Evolutionary conservation across 1,140 invertebrate species (phyloP).

Genomic region (Macrostomum lignano): DNA sequence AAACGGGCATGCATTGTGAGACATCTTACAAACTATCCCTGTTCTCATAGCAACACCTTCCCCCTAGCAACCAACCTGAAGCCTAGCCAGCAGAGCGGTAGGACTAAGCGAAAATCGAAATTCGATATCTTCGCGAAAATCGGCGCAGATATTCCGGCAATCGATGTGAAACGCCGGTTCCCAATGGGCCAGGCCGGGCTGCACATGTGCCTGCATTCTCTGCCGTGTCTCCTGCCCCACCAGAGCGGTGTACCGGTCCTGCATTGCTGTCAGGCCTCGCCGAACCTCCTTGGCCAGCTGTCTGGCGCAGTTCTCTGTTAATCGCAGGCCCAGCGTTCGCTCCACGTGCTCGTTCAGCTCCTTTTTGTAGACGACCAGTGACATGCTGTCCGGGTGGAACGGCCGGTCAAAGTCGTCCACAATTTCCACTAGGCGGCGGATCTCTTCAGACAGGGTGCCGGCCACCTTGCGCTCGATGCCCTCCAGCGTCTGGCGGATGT

Average conservation of each 20-base stretch:
- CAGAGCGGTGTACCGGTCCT: too few species aligned
- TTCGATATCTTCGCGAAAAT: conserved; percentile 81
- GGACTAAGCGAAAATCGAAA: conserved; percentile 29
- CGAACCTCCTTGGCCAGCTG: too few species aligned
- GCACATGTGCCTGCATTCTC: too few species aligned
- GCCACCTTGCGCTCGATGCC: too few species aligned
- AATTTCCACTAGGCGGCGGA: conserved; percentile 54
- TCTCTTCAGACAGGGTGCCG: conserved; percentile 76
- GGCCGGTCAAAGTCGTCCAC: conserved; percentile 76
- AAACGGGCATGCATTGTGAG: too few species aligned
- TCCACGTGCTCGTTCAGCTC: conserved; percentile 73
- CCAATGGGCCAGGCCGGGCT: conserved; percentile 64
- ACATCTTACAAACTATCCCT: too few species aligned
- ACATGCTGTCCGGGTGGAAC: conserved; percentile 58
- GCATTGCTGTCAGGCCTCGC: too few species aligned
- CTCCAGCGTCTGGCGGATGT: too few species aligned
- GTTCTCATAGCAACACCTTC: too few species aligned
- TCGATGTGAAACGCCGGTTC: conserved; percentile 78
- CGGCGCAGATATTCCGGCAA: conserved; percentile 85
- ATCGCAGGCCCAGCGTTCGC: conserved; percentile 48
- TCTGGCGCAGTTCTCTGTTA: conserved; percentile 18
- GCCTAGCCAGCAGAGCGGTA: conserved; percentile 12
- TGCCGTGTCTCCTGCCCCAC: too few species aligned
- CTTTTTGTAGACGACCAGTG: conserved; percentile 75
- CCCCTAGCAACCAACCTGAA: not conserved